Evolutionary conservation across 64 coral and sea anemone species (phyloP).

Genomic region (Pachyseris speciosa): DNA sequence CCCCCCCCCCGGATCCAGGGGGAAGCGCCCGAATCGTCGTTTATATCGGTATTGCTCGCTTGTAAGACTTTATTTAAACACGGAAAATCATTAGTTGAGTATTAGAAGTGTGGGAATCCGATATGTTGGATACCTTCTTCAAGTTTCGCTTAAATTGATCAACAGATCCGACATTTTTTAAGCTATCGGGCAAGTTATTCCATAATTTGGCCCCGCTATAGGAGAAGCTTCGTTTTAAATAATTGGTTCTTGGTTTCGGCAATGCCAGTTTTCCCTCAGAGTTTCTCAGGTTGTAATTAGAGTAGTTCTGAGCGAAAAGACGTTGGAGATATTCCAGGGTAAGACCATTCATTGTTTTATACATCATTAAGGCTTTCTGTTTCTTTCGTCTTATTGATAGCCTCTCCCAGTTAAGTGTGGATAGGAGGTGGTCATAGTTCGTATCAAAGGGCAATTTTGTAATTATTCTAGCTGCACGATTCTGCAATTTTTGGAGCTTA

Average conservation of each 20-base stretch:
- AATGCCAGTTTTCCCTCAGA: constrained; percentile 5
- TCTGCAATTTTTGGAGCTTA: constrained; percentile 6
- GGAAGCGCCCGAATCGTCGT: no score
- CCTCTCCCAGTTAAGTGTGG: background rate
- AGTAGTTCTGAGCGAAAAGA: constrained; percentile 1
- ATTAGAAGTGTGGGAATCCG: background rate
- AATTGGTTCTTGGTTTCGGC: constrained; percentile 23
- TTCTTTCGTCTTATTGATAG: constrained; percentile 9
- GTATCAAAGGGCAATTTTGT: background rate
- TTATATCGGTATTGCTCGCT: no score
- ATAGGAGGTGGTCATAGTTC: background rate
- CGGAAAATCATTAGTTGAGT: no score
- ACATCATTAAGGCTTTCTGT: constrained; percentile 48
- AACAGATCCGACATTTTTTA: background rate
- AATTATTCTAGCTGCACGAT: background rate
- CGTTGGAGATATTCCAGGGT: background rate
- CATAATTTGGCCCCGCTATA: constrained; percentile 28
- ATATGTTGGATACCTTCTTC: background rate
- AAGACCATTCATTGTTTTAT: constrained; percentile 25
- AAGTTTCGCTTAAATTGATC: background rate
- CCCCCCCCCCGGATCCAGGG: no score
- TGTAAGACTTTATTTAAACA: no score
- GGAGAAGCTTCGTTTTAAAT: constrained; percentile 12
- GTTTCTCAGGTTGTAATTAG: constrained; percentile 16
- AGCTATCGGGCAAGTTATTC: background rate